A percentile compares a stretch with the other conserved stretches of the same genome.
Conservation (phyloP, 2,888 invertebrate genomes). For the Stenoptilia bipunctidactyla region DNA sequence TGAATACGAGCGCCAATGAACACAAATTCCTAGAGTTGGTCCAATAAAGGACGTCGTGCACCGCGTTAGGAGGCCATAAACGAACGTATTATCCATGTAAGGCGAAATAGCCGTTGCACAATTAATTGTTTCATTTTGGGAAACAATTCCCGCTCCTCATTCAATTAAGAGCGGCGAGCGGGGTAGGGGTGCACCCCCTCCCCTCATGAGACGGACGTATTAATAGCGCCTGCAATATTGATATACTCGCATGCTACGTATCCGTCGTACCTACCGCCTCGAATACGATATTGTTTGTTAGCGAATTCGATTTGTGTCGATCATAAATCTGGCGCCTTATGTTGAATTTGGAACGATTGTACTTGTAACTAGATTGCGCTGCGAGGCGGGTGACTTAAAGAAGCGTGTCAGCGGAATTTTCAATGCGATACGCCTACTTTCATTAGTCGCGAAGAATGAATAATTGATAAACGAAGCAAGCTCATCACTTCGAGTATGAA, state of each 20-base stretch:
- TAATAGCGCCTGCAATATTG: conserved; percentile 72
- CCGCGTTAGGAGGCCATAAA: conserved; percentile 71
- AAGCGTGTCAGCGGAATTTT: conserved; percentile 8
- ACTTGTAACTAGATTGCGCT: background rate
- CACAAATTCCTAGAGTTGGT: conserved; percentile 69
- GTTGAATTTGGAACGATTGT: conserved; percentile 62
- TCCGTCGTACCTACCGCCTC: conserved; percentile 61
- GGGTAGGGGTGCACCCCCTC: conserved; percentile 22
- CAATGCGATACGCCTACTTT: conserved; percentile 22
- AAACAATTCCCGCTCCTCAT: conserved; percentile 73
- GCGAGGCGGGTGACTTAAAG: background rate
- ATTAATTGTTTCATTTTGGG: conserved; percentile 73
- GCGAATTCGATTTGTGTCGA: conserved; percentile 70
- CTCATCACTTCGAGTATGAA: conserved; percentile 20
- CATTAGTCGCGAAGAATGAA: conserved; percentile 45
- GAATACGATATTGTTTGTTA: conserved; percentile 70
- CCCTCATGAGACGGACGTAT: conserved; percentile 69
- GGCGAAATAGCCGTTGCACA: conserved; percentile 72
- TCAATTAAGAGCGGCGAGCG: conserved; percentile 70
- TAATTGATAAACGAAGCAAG: conserved; percentile 42
- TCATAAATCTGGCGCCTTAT: conserved; percentile 71
- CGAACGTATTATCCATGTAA: conserved; percentile 72
- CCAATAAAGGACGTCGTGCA: conserved; percentile 69
- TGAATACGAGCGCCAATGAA: conserved; percentile 66
- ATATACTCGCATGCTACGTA: conserved; percentile 66